phyloP scores from a whole-genome alignment of 2,888 invertebrate genomes.

The Eulithis testata region DNA sequence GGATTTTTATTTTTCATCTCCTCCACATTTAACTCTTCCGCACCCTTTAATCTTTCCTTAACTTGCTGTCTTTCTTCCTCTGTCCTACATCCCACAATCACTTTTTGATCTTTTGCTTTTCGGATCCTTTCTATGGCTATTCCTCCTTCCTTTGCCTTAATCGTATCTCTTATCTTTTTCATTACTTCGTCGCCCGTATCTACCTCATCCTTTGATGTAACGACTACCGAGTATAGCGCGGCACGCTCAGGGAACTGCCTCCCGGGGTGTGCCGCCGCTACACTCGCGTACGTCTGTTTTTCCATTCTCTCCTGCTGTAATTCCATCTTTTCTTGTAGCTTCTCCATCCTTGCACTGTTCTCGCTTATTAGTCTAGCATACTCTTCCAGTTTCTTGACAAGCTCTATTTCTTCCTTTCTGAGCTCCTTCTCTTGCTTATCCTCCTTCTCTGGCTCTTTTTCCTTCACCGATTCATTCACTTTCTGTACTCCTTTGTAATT shows the following conservation, averaged over 20 bases:
- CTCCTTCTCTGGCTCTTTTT: background rate
- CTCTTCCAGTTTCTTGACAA: background rate
- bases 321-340: background rate
- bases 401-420: background rate
- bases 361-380: background rate
- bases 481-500: background rate
- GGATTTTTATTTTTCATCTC: background rate
- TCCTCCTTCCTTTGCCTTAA: background rate
- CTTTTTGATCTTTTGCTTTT: constrained; percentile 12
- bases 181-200: background rate
- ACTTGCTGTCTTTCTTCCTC: background rate
- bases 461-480: background rate
- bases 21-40: background rate
- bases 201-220: background rate
- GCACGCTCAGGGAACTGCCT: background rate
- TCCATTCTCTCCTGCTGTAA: background rate
- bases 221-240: background rate
- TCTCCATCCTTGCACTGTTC: background rate
- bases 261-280: background rate
- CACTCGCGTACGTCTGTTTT: background rate
- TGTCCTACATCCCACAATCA: background rate
- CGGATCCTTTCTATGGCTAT: background rate
- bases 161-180: background rate
- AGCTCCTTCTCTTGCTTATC: background rate
- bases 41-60: constrained; percentile 4